phyloP scores from a whole-genome alignment of 2,113 vertebrate genomes.

The Hippocampus guttulatus region DNA sequence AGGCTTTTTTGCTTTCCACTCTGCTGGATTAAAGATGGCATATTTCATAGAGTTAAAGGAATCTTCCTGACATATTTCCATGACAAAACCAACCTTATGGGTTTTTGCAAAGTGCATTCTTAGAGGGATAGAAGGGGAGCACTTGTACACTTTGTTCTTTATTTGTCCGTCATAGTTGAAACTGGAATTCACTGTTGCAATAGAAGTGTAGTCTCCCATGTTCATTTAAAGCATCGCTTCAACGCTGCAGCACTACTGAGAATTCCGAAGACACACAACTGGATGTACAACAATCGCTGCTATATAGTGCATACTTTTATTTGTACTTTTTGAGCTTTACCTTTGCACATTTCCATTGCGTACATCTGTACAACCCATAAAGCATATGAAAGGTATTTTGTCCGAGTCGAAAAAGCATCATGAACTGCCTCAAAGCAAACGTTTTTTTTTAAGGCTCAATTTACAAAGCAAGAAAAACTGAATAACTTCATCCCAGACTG shows the following conservation, averaged over 20 bases:
- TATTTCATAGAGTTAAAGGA: slow-evolving; percentile 25
- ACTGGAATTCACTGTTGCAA: slow-evolving; percentile 17
- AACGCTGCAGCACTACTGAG: slow-evolving; percentile 7
- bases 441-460: background rate
- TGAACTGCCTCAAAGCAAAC: slow-evolving; percentile 12
- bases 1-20: slow-evolving; percentile 25
- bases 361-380: background rate
- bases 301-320: slow-evolving; percentile 4
- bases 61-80: slow-evolving; percentile 15
- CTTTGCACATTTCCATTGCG: slow-evolving; percentile 16
- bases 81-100: slow-evolving; percentile 4
- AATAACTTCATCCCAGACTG: background rate
- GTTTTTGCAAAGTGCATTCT: slow-evolving; percentile 31
- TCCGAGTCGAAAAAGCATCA: slow-evolving; percentile 16
- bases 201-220: slow-evolving; percentile 8
- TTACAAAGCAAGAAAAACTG: slow-evolving; percentile 10
- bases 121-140: slow-evolving; percentile 11
- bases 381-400: background rate
- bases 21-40: slow-evolving; percentile 9
- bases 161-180: background rate
- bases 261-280: slow-evolving; percentile 11
- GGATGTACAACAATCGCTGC: slow-evolving; percentile 21
- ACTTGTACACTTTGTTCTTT: slow-evolving; percentile 12
- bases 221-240: slow-evolving; percentile 27
- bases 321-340: slow-evolving; percentile 9